Evolutionary conservation across 2,113 vertebrate genomes (phyloP).

Genomic region (Galbula dea): DNA sequence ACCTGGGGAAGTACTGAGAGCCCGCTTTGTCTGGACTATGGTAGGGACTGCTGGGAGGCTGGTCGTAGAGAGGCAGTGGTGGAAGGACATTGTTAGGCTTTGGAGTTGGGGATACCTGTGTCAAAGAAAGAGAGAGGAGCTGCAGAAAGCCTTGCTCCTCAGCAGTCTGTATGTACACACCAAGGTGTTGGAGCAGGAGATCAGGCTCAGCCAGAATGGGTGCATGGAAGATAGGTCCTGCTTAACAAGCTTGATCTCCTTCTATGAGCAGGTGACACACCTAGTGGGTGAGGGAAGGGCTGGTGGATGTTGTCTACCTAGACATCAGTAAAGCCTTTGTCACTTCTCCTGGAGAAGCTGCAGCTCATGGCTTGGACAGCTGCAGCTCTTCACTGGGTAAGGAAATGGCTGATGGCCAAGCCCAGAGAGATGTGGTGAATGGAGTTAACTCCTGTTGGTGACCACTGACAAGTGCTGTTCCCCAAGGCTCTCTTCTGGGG

Average conservation of each 20-base stretch:
- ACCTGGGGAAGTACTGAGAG: conserved; percentile 85
- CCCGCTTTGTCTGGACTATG: conserved; percentile 87
- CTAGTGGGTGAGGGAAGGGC: neutral
- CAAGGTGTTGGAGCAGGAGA: neutral
- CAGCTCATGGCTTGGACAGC: neutral
- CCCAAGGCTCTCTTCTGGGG: no score
- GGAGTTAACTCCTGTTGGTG: neutral
- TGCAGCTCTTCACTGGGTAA: neutral
- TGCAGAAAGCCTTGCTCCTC: neutral
- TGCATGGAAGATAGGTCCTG: neutral
- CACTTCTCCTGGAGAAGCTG: neutral
- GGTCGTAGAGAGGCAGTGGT: conserved; percentile 89
- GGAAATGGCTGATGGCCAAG: neutral
- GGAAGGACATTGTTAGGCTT: conserved; percentile 83
- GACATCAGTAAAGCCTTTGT: neutral
- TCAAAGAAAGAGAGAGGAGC: neutral
- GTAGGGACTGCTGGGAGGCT: conserved; percentile 88
- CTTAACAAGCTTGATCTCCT: neutral
- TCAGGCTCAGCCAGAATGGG: no score
- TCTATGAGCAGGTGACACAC: rapidly evolving
- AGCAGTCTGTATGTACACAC: rapidly evolving
- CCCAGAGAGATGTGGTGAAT: neutral
- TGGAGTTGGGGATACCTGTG: conserved; percentile 76
- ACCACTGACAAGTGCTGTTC: neutral
- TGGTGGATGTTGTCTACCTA: no score